These are phyloP conservation scores for Huso huso DNA, from an alignment of 2,797 vertebrate species.

Conservation along the genomic window DNA sequence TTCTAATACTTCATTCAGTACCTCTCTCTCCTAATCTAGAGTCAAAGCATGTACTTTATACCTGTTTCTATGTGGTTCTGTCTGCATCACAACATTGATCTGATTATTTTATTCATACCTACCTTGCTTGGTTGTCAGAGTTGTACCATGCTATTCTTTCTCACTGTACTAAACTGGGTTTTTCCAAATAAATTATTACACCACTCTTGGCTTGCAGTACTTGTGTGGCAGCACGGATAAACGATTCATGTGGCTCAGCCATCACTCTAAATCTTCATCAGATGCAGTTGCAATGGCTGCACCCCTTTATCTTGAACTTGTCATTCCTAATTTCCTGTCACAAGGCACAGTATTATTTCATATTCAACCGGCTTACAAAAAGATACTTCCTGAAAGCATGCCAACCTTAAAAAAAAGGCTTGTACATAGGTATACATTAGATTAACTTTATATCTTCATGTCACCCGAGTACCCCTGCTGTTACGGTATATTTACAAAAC, in stretches of 20 bases:
- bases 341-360: slow-evolving; percentile 31
- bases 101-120: slow-evolving; percentile 39
- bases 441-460: neutral
- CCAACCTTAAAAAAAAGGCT: neutral
- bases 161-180: slow-evolving; percentile 37
- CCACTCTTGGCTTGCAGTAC: slow-evolving; percentile 32
- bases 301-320: slow-evolving; percentile 38
- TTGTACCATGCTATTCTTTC: slow-evolving; percentile 29
- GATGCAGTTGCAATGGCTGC: slow-evolving; percentile 28
- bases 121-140: slow-evolving; percentile 32
- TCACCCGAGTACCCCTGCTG: neutral
- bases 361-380: slow-evolving; percentile 14
- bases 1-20: neutral
- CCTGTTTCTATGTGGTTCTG: slow-evolving; percentile 19
- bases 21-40: neutral
- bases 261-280: slow-evolving; percentile 47
- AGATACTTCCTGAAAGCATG: neutral
- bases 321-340: slow-evolving; percentile 34
- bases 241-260: slow-evolving; percentile 30
- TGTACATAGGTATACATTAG: neutral
- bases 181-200: slow-evolving; percentile 49
- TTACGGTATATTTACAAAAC: neutral
- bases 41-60: neutral
- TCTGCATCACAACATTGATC: slow-evolving; percentile 32
- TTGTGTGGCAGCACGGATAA: slow-evolving; percentile 38